Evolutionary conservation across 2,113 vertebrate genomes (phyloP), one percentile per base, ranked within the genome.

Genomic region (Catharus minimus): DNA sequence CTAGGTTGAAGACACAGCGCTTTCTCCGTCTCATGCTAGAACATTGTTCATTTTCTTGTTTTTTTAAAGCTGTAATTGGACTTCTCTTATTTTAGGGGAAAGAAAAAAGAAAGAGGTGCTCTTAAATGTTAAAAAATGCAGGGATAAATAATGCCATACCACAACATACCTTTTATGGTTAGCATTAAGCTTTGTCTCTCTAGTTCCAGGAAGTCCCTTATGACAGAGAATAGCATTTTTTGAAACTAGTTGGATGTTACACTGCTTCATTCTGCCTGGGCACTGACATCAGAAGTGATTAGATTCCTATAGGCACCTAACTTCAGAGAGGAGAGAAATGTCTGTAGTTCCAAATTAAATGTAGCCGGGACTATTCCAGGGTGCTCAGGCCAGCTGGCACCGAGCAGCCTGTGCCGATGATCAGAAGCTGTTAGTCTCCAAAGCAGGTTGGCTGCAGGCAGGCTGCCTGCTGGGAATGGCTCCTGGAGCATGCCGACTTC

Each of bases 361-460:
- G 69, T 92, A 65, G 69, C 89, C 22, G 0, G 89, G 86, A 94
- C 89, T 89, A 92, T 89, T 93, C 65, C 86, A 89, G 20, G 93
- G 83, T 84, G 81, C 86, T 89, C 18, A 68, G 89, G 86, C 95
- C 94, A 96, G 77, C 95, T 96, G 95, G 94, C 94, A 93, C 60
- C 2, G 10, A 52, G 83, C 92, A 90, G 91, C 57, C 93, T 90
- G 89, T 79, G 74, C 81, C 0, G 13, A 61, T 56, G 89, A 95
- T 95, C 89, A 94, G 91, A 94, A 79, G 89, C 83, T 88, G 65
- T 71, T 90, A 46, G 66, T 86, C 94, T 93, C 95, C 89, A 75
- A 86, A 96, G 86, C 91, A 94, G 94, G 80, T 60, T 93, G 95
- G 86, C 94, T 95, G 69, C 89, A 88, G 89, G 92, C 94, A 60